These are phyloP conservation scores for Zosterops pallidus DNA, from an alignment of 2,113 vertebrate species.

Conservation along the genomic window DNA sequence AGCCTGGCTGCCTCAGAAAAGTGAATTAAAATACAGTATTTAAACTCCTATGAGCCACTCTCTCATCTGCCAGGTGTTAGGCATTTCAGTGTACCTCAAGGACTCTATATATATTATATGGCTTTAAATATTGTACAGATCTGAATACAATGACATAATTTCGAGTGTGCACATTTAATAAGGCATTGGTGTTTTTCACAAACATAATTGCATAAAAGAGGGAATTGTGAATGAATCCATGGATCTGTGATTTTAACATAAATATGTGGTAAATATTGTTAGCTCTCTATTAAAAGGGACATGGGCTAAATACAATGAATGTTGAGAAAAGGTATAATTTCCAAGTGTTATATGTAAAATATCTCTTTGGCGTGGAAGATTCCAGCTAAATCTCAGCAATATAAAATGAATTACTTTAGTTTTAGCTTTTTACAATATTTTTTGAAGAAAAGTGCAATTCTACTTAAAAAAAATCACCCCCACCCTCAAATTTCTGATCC, in stretches of 20 bases:
- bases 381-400: not conserved
- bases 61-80: constrained; percentile 74
- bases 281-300: constrained; percentile 1
- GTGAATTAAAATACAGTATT: constrained; percentile 73
- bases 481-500: not conserved
- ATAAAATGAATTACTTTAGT: not conserved
- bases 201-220: constrained; percentile 34
- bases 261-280: constrained; percentile 64
- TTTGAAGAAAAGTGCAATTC: not conserved
- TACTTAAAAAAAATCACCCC: not conserved
- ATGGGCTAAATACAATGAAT: not conserved
- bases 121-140: constrained; percentile 70
- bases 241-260: constrained; percentile 48
- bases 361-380: not conserved
- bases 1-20: constrained; percentile 64
- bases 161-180: constrained; percentile 21
- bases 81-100: constrained; percentile 51
- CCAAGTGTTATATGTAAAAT: constrained; percentile 30
- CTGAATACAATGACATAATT: constrained; percentile 20
- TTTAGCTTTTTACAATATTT: not conserved
- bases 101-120: constrained; percentile 61
- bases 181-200: constrained; percentile 24
- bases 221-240: constrained; percentile 20
- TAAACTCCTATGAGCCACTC: constrained; percentile 54
- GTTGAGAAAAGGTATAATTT: constrained; percentile 40